These are phyloP conservation scores for Lacerta viridis DNA, from an alignment of 2,797 vertebrate species.

Conservation along the genomic window DNA sequence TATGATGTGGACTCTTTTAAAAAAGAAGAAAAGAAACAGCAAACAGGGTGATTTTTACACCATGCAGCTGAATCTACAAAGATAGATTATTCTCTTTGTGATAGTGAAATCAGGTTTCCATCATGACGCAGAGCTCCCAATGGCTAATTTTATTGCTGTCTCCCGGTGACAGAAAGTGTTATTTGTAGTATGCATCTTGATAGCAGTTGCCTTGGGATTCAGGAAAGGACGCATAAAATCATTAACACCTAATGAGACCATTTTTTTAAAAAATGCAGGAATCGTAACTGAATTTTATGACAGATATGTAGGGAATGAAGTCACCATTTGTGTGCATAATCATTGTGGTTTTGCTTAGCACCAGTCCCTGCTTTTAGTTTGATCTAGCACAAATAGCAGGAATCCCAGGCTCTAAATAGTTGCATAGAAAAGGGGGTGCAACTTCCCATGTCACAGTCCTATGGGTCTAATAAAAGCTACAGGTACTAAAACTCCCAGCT, in stretches of 20 bases:
- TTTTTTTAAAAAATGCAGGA: not conserved
- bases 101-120: conserved; percentile 63
- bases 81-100: conserved; percentile 68
- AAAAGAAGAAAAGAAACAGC: conserved; percentile 45
- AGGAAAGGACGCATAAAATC: conserved; percentile 33
- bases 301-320: not conserved
- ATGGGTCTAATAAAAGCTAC: not conserved
- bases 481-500: not conserved
- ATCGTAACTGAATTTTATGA: conserved; percentile 1
- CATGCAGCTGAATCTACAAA: conserved; percentile 71
- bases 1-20: conserved; percentile 61
- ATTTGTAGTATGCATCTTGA: conserved; percentile 47
- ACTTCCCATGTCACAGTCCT: not conserved
- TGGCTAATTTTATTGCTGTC: conserved; percentile 48
- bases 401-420: not conserved
- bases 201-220: conserved; percentile 6
- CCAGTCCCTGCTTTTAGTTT: not conserved
- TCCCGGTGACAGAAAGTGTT: conserved; percentile 36
- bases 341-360: not conserved
- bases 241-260: not conserved
- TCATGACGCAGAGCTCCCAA: conserved; percentile 37
- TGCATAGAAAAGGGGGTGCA: not conserved
- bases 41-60: conserved; percentile 70
- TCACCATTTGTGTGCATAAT: not conserved
- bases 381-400: not conserved